phyloP scores from a whole-genome alignment of 2,888 invertebrate species.

The Ophion costatus region DNA sequence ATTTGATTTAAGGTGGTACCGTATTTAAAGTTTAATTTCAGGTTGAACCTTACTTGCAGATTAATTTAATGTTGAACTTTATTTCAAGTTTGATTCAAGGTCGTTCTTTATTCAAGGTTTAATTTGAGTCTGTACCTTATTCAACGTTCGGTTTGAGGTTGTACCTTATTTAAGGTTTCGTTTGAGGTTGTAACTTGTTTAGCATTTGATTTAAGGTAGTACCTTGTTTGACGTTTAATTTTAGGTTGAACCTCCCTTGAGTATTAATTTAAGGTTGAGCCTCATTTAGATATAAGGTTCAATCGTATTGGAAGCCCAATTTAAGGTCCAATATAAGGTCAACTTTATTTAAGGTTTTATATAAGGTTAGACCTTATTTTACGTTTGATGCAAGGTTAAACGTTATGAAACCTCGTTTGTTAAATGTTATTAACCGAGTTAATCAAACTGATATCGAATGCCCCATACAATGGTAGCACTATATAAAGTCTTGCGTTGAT shows the following conservation, averaged over 20 bases:
- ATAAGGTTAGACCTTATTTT: too few species aligned
- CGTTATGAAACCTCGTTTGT: background rate
- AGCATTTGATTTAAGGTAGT: background rate
- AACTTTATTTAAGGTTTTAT: background rate
- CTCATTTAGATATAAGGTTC: background rate
- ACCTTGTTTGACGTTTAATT: background rate
- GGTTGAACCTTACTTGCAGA: too few species aligned
- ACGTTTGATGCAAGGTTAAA: background rate
- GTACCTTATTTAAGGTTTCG: too few species aligned
- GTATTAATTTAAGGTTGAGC: background rate
- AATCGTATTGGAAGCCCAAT: background rate
- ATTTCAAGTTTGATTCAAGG: too few species aligned
- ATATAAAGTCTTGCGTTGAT: constrained; percentile 41
- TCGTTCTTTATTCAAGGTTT: too few species aligned
- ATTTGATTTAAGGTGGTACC: too few species aligned
- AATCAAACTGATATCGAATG: background rate
- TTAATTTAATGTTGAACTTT: too few species aligned
- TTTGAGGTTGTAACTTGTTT: too few species aligned
- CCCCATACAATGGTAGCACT: constrained; percentile 23
- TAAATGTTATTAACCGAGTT: background rate
- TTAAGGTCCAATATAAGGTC: background rate
- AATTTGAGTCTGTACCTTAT: too few species aligned
- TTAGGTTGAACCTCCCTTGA: background rate
- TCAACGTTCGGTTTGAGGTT: too few species aligned
- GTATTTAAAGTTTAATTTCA: too few species aligned